Conservation (phyloP, 2,888 invertebrate genomes). For the Villa cingulata region DNA sequence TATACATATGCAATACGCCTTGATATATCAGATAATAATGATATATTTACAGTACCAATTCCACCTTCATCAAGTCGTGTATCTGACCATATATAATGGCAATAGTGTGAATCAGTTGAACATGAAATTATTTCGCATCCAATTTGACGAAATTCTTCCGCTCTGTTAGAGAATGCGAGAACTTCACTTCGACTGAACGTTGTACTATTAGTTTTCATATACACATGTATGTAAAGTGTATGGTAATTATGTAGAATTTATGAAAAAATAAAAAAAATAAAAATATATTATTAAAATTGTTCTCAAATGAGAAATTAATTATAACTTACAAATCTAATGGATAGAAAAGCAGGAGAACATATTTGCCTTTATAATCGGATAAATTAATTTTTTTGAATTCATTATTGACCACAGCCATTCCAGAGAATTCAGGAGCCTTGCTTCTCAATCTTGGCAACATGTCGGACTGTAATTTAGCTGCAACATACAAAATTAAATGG, state of each 20-base stretch:
- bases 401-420: constrained; percentile 69
- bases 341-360: constrained; percentile 84
- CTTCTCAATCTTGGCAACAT: constrained; percentile 42
- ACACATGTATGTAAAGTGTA: no score
- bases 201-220: constrained; percentile 48
- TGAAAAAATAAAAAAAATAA: not conserved
- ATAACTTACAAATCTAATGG: constrained; percentile 77
- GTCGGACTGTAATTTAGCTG: no score
- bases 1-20: constrained; percentile 73
- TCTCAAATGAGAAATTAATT: not conserved
- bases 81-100: constrained; percentile 93
- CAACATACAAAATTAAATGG: no score
- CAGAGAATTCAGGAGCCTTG: constrained; percentile 72
- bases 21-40: constrained; percentile 86
- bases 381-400: constrained; percentile 65
- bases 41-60: constrained; percentile 86
- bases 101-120: constrained; percentile 94
- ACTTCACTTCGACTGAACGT: constrained; percentile 90
- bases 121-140: constrained; percentile 78
- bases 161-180: constrained; percentile 90
- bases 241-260: not conserved
- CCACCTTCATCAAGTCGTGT: constrained; percentile 91
- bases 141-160: constrained; percentile 67
- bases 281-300: not conserved
- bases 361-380: constrained; percentile 71